Percentiles rank a stretch among this genome's conserved stretches.
These are phyloP conservation scores for Torymus tubicola DNA, from an alignment of 2,888 invertebrate genomes.

Conservation along the genomic window DNA sequence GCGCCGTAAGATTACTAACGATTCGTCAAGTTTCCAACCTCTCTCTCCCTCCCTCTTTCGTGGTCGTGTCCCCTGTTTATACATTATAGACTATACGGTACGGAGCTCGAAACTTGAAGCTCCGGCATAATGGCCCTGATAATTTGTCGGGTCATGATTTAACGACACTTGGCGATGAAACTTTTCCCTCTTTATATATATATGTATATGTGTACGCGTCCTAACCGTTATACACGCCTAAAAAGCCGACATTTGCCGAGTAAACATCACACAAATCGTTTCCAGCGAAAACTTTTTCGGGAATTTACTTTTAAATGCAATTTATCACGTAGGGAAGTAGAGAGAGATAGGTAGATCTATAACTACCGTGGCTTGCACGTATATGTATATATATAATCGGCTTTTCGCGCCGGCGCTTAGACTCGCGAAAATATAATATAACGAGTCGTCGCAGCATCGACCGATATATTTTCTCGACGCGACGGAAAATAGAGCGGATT, in stretches of 20 bases:
- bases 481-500: no score
- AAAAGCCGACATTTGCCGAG: no score
- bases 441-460: neutral
- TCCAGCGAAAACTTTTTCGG: neutral
- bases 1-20: no score
- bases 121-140: slow-evolving; percentile 18
- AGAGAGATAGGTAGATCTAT: neutral
- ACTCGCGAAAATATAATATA: neutral
- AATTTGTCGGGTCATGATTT: slow-evolving; percentile 23
- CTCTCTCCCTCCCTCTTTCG: no score
- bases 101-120: neutral
- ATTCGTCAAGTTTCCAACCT: no score
- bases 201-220: no score
- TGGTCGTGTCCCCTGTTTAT: neutral
- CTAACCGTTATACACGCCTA: no score
- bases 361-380: neutral
- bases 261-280: no score
- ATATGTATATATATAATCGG: slow-evolving; percentile 26
- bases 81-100: neutral
- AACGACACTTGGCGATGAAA: slow-evolving; percentile 9
- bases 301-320: slow-evolving; percentile 46
- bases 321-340: neutral
- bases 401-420: slow-evolving; percentile 21
- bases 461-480: slow-evolving; percentile 1
- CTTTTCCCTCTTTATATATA: no score